Base-by-base conservation (phyloP, 2,797 vertebrate genomes). In the Scolopax rusticola region DNA sequence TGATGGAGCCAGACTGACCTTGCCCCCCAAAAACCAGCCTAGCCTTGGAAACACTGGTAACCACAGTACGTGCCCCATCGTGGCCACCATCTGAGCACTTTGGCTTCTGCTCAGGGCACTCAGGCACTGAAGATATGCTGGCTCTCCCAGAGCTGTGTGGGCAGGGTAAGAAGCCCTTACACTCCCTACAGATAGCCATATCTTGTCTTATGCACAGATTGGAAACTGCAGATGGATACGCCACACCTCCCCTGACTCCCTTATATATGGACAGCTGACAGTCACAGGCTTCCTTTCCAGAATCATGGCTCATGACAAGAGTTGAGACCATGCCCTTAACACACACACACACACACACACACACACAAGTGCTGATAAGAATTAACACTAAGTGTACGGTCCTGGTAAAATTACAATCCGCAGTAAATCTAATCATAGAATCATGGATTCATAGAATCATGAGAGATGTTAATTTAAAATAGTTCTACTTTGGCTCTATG, bases 1-100 rank as follows among this genome's bases (percentile, higher is more conserved):
- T 63, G 59, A 61, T 21, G 0, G 3, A 77, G 15, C 8, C 21
- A 78, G 45, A 30, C 32, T 84, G 53, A 78, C 36, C 15, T 57
- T 61, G 12, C 36, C 80, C 36, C 80, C 32, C 11, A 57, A 23
- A 67, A 54, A 74, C 27, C 2, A 47, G 41, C 41, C 0, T 23
- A 53, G 25, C 47, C 16, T 81, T 53, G 14, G n/a, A 50, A 87
- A 9, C 45, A 51, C 0, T 7, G 8, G 13, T 28, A 67, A 33
- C 9, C 17, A 21, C 11, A 64, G n/a, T 12, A 28, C 0, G 0
- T 32, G 41, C 11, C 61, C 57, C n/a, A 16, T 45, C 0, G 1
- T 1, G 32, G 27, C 27, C 33, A 76, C 15, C 38, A 45, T 28
- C 30, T 24, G 61, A 78, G 76, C 23, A 30, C 41, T 24, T 24